Conservation (phyloP, 2,113 vertebrate species). For the Sylvietta virens region DNA sequence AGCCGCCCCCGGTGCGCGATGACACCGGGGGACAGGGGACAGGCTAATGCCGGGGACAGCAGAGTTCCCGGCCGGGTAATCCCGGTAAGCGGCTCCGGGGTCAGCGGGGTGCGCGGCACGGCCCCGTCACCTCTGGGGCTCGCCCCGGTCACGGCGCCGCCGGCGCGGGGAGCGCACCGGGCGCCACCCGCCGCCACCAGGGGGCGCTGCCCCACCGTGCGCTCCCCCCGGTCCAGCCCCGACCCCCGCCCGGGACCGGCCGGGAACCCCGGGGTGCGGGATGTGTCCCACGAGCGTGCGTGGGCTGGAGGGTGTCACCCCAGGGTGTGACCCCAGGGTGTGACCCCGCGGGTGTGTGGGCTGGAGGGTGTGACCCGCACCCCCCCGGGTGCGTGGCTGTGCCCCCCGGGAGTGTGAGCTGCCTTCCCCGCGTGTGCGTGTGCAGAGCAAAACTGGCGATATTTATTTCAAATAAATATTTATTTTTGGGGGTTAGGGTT, state of each 20-base stretch:
- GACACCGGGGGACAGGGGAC: not conserved
- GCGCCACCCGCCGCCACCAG: not conserved
- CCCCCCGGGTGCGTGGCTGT: not conserved
- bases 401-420: not conserved
- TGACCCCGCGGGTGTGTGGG: not conserved
- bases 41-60: not conserved
- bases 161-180: not conserved
- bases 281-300: not conserved
- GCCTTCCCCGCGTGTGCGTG: not conserved
- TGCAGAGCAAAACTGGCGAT: not conserved
- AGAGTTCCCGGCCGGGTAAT: not conserved
- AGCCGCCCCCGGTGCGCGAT: not conserved
- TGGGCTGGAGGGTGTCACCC: not conserved
- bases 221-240: not conserved
- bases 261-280: not conserved
- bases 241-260: not conserved
- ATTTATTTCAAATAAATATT: not conserved
- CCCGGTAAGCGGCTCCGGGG: slow-evolving; percentile 17
- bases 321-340: not conserved
- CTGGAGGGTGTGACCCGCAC: not conserved
- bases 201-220: not conserved
- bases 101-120: not conserved
- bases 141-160: not conserved
- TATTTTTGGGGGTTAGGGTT: not conserved
- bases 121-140: not conserved